phyloP scores from a whole-genome alignment of 2,797 vertebrate species.

The Anguilla marmorata region DNA sequence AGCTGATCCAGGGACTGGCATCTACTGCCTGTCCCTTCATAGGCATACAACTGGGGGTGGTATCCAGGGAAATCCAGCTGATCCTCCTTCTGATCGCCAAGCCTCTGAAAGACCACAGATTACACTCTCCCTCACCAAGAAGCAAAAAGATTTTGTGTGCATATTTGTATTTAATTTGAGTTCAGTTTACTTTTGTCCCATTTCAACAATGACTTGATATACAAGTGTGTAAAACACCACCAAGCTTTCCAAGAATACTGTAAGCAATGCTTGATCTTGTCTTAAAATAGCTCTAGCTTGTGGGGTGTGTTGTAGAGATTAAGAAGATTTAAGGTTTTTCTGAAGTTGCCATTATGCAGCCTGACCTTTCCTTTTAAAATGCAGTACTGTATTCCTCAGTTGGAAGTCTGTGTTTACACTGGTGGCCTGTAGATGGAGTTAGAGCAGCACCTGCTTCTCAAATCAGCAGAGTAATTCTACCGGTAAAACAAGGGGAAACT shows the following conservation, averaged over 20 bases:
- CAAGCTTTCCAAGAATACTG: not conserved
- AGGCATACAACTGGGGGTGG: slow-evolving; percentile 52
- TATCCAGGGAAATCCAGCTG: slow-evolving; percentile 1
- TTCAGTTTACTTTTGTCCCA: not conserved
- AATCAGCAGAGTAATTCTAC: not conserved
- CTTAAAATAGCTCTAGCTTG: not conserved
- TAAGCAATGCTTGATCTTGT: not conserved
- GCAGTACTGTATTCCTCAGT: not conserved
- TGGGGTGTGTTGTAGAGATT: not conserved
- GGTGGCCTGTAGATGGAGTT: slow-evolving; percentile 11
- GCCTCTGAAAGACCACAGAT: slow-evolving; percentile 58
- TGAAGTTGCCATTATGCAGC: not conserved
- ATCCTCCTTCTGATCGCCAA: slow-evolving; percentile 24
- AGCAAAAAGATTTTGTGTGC: not conserved
- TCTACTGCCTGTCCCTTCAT: slow-evolving; percentile 66
- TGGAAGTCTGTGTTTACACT: not conserved
- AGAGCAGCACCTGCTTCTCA: not conserved
- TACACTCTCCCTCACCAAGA: not conserved
- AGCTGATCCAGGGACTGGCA: slow-evolving; percentile 61
- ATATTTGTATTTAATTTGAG: not conserved
- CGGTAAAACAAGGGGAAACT: not conserved
- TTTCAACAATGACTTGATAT: not conserved
- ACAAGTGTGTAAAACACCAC: no score
- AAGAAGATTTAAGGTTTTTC: not conserved
- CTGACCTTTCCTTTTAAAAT: not conserved